These are phyloP conservation scores for Atethmia centrago DNA, from an alignment of 2,888 invertebrate species.

Conservation along the genomic window DNA sequence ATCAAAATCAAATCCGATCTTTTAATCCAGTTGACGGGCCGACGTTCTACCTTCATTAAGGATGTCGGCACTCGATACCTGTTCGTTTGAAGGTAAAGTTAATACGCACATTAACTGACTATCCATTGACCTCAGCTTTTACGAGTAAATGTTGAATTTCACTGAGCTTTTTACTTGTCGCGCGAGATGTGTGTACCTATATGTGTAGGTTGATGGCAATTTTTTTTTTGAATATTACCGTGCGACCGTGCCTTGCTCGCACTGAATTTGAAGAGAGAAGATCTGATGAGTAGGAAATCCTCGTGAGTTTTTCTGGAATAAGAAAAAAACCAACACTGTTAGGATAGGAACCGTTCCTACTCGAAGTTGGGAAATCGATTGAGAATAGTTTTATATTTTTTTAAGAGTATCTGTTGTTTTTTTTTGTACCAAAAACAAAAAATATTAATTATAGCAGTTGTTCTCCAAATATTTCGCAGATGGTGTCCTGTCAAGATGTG, in stretches of 20 bases:
- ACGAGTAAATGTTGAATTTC: conserved; percentile 39
- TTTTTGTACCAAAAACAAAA: neutral
- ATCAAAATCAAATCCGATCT: conserved; percentile 85
- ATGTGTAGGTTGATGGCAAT: neutral
- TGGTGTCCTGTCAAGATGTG: conserved; percentile 52
- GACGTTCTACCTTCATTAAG: conserved; percentile 83
- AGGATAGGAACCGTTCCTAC: neutral
- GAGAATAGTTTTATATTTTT: neutral
- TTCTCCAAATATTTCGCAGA: conserved; percentile 39
- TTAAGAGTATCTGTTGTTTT: neutral
- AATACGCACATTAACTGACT: conserved; percentile 61
- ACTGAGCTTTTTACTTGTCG: conserved; percentile 15
- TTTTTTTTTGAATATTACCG: neutral
- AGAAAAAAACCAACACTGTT: neutral
- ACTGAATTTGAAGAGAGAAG: neutral
- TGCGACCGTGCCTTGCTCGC: neutral
- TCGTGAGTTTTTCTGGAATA: neutral
- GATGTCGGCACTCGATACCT: conserved; percentile 74
- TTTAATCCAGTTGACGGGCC: conserved; percentile 79
- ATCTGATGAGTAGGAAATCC: no score
- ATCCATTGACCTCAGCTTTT: conserved; percentile 51
- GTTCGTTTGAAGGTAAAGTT: conserved; percentile 59
- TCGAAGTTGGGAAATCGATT: neutral
- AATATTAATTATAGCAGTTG: neutral
- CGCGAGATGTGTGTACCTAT: neutral